Percentiles rank a stretch among this genome's conserved stretches.
These are phyloP conservation scores for Orcinus orca DNA, from an alignment of 2,113 vertebrate genomes.

Conservation along the genomic window DNA sequence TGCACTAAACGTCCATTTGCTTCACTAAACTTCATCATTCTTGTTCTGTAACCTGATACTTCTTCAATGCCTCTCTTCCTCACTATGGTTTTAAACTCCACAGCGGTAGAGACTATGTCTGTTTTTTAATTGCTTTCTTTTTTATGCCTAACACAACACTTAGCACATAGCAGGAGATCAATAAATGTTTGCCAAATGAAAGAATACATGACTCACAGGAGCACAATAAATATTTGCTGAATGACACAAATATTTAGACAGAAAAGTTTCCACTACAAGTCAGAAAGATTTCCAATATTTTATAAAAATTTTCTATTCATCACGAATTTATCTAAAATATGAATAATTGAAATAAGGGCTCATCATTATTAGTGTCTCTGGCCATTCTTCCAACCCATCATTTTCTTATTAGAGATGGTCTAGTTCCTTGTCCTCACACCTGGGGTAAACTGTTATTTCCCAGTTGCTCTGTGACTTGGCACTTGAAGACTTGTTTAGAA, in stretches of 20 bases:
- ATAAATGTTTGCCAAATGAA: neutral
- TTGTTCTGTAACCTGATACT: neutral
- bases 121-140: neutral
- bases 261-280: neutral
- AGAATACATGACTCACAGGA: neutral
- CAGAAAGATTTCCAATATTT: neutral
- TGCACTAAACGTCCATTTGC: neutral
- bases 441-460: neutral
- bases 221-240: neutral
- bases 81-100: neutral
- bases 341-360: neutral
- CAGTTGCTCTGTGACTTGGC: neutral
- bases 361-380: neutral
- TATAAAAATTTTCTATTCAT: neutral
- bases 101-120: neutral
- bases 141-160: neutral
- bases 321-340: neutral
- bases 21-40: neutral
- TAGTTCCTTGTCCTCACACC: neutral
- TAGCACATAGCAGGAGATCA: neutral
- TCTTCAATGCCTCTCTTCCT: neutral
- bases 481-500: neutral
- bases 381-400: neutral
- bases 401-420: neutral
- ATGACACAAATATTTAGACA: neutral